Conservation (phyloP, 35 echinoderm and acorn worm genomes). For the Apostichopus japonicus region DNA sequence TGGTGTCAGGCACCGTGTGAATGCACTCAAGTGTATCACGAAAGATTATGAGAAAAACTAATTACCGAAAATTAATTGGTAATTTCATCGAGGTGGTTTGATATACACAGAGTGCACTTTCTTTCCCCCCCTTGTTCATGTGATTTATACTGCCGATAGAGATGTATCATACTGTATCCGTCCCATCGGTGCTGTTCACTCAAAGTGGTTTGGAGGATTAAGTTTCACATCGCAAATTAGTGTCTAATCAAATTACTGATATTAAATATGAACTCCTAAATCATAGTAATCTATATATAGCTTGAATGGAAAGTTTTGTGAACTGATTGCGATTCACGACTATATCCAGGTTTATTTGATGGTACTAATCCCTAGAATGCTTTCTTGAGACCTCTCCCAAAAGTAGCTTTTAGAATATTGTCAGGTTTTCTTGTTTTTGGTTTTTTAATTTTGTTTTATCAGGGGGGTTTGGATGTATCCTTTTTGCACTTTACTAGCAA, state of each 20-base stretch:
- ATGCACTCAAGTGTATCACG: slow-evolving; percentile 10
- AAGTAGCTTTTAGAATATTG: too few relatives aligned
- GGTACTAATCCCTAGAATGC: too few relatives aligned
- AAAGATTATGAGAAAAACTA: not conserved
- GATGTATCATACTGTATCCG: not conserved
- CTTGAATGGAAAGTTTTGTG: too few relatives aligned
- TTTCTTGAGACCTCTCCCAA: too few relatives aligned
- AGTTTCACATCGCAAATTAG: not conserved
- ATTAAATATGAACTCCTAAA: too few relatives aligned
- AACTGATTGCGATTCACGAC: too few relatives aligned
- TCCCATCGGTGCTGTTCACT: not conserved
- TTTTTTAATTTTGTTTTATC: too few relatives aligned
- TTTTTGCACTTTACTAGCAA: too few relatives aligned
- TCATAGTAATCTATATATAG: too few relatives aligned
- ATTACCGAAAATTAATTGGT: slow-evolving; percentile 19
- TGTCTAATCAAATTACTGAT: not conserved
- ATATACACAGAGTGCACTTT: not conserved
- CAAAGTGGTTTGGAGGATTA: not conserved
- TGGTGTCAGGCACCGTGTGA: not conserved
- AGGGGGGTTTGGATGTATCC: too few relatives aligned
- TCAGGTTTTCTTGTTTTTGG: too few relatives aligned
- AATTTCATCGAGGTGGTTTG: not conserved
- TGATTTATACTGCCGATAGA: not conserved
- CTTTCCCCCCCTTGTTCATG: not conserved
- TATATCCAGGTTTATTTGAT: too few relatives aligned